Evolutionary conservation across 2,113 vertebrate genomes (phyloP).

Genomic region (Phaetusa simplex): DNA sequence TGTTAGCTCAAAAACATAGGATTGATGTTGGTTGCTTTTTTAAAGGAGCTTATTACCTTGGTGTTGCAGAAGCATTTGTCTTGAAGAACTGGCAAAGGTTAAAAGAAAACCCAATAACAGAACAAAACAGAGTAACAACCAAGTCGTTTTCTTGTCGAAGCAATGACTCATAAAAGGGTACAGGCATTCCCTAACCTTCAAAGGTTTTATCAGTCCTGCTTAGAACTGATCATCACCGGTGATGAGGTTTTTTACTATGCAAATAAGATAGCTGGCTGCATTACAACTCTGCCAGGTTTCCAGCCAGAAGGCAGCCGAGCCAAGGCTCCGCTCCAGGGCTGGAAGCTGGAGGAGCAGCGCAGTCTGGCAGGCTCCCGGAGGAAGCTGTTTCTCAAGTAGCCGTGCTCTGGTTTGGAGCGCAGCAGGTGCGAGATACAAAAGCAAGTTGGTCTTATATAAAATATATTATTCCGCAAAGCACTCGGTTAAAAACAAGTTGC

Average conservation of each 20-base stretch:
- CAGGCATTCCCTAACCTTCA: conserved; percentile 5
- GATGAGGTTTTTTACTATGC: background rate
- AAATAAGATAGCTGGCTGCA: background rate
- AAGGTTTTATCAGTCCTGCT: conserved; percentile 18
- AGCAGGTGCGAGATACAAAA: background rate
- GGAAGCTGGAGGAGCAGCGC: background rate
- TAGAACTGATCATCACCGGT: background rate
- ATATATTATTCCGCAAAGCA: background rate
- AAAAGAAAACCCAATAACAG: background rate
- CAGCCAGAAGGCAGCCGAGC: background rate
- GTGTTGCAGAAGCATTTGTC: background rate
- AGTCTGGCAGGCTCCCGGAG: background rate
- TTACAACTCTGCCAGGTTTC: background rate
- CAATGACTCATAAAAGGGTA: background rate
- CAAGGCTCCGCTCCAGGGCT: background rate
- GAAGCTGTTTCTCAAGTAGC: background rate
- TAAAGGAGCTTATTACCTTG: background rate
- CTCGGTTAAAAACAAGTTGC: background rate
- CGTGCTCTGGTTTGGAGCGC: background rate
- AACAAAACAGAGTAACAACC: background rate
- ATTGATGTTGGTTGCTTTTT: background rate
- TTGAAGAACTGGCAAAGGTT: background rate
- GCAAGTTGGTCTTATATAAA: background rate
- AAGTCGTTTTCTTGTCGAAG: background rate
- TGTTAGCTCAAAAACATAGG: background rate